These are phyloP conservation scores for Anorthoa munda DNA, from an alignment of 2,888 invertebrate species.

Conservation along the genomic window DNA sequence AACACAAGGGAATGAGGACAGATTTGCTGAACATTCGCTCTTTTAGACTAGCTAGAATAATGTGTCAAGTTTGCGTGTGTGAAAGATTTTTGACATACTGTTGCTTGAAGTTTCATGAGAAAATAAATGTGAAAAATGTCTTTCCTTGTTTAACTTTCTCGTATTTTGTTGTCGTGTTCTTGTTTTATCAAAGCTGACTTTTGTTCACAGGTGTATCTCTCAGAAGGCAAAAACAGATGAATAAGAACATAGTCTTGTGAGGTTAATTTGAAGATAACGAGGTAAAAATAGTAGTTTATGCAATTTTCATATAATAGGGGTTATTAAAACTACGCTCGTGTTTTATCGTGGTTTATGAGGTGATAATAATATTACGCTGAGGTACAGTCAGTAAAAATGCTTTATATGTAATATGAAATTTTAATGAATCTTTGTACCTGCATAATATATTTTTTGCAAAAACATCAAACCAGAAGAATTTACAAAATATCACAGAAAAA, in stretches of 20 bases:
- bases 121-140: background rate
- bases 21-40: conserved; percentile 32
- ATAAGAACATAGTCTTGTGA: background rate
- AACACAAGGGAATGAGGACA: conserved; percentile 29
- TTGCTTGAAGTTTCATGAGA: background rate
- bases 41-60: conserved; percentile 6
- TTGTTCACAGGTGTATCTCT: background rate
- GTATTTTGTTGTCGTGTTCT: background rate
- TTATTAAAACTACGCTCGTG: no score
- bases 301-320: no score
- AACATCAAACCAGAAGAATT: no score
- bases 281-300: no score
- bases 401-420: no score
- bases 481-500: no score
- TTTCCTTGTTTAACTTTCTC: background rate
- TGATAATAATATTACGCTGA: no score
- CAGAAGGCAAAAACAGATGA: background rate
- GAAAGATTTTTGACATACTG: background rate
- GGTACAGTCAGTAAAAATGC: no score
- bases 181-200: background rate
- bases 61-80: conserved; percentile 7
- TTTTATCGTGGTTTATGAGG: no score
- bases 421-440: no score
- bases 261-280: background rate
- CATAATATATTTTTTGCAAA: no score